Percentiles rank a stretch among this genome's conserved stretches.
phyloP scores from a whole-genome alignment of 2,888 invertebrate genomes.

The Lamproptera curius region DNA sequence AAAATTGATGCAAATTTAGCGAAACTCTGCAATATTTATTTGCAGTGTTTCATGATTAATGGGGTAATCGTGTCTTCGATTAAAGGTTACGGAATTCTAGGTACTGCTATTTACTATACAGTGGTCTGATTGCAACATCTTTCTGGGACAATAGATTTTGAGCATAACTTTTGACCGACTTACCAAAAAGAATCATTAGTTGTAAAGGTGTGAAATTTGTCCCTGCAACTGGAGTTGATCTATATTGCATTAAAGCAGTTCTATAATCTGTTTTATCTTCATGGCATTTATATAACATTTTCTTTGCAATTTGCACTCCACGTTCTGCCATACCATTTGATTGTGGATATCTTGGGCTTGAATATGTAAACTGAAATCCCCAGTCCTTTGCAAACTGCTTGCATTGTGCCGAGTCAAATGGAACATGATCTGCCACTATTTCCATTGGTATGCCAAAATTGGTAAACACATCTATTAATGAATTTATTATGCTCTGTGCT shows the following conservation, averaged over 20 bases:
- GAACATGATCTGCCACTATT: conserved; percentile 2
- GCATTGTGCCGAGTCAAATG: conserved; percentile 29
- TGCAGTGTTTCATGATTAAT: too few relatives aligned
- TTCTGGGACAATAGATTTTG: too few relatives aligned
- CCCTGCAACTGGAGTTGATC: conserved; percentile 10
- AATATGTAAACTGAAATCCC: not conserved
- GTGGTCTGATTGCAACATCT: too few relatives aligned
- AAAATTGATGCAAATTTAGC: too few relatives aligned
- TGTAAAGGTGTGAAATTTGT: conserved; percentile 11
- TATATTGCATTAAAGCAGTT: conserved; percentile 6
- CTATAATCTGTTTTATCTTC: conserved; percentile 12
- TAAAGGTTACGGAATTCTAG: too few relatives aligned
- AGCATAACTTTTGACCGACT: too few relatives aligned
- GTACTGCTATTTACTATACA: too few relatives aligned
- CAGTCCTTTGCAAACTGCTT: not conserved
- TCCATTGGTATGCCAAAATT: conserved; percentile 24
- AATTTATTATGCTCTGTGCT: conserved; percentile 20
- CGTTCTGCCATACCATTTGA: conserved; percentile 6
- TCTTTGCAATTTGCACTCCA: conserved; percentile 5
- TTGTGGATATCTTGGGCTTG: not conserved
- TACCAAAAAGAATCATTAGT: too few relatives aligned
- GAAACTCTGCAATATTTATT: too few relatives aligned
- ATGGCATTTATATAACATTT: conserved; percentile 11
- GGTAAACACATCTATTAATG: conserved; percentile 18
- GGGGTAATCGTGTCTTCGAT: too few relatives aligned